Base-by-base conservation (phyloP, 2,113 vertebrate species). In the Canis aureus region DNA sequence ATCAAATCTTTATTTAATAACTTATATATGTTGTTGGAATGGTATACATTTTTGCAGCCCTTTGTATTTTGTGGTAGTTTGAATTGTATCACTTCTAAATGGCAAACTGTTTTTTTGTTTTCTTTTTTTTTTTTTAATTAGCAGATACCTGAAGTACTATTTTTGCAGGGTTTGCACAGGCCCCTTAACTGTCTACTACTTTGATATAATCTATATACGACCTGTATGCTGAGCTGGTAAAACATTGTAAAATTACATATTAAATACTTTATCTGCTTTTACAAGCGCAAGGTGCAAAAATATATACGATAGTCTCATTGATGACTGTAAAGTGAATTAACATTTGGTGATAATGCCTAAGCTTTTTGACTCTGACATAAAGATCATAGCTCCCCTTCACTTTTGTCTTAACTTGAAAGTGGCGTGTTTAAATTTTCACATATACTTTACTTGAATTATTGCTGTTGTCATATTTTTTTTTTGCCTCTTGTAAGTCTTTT, bases 1-100 rank as follows among this genome's bases (percentile, higher is more conserved):
- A 99, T 98, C 98, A 99, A 91, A 98, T 99, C 98, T 99, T 99
- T 99, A 99, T 99, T 99, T 99, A 99, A 99, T 99, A 99, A 99
- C 98, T 99, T 99, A 99, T 99, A 98, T 99, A 99, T 98, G 94
- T 98, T 98, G 98, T 99, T 99, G 99, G 99, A 99, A 99, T 98
- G 98, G 97, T 99, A 99, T 99, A 98, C 92, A 82, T 98, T 99
- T 99, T 99, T 99, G 98, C 98, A 98, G 98, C 98, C 98, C 98
- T 99, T 98, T 99, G 98, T 99, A 99, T 99, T 99, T 99, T 99
- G 98, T 99, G 99, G 98, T 99, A 98, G 98, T 98, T 98, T 98
- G 96, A 98, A 98, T 98, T 98, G 98, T 99, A 98, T 99, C 98
- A 98, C 98, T 98, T 99, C 97, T 98, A 98, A 99, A 98, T 97